Evolutionary conservation across 1,140 invertebrate genomes (phyloP).

Genomic region (Bombus superbus): DNA sequence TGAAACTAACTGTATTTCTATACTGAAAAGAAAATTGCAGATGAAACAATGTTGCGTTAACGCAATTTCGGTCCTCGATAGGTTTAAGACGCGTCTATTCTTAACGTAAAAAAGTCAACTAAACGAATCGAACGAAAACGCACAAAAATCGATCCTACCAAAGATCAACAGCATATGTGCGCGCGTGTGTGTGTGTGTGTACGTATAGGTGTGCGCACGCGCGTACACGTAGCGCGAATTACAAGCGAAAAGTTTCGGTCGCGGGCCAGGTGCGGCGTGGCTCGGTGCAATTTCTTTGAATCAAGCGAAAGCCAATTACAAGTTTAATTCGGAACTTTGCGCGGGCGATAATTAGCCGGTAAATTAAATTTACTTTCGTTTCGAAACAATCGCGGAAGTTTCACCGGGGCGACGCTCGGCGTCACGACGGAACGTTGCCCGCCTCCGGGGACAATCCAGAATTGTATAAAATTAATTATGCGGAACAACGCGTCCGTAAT

Average conservation of each 20-base stretch:
- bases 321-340: constrained; percentile 81
- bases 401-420: constrained; percentile 34
- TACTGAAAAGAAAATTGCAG: too few species aligned
- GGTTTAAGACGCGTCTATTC: background rate
- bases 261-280: constrained; percentile 58
- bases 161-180: background rate
- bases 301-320: constrained; percentile 81
- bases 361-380: constrained; percentile 81
- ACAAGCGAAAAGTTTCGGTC: constrained; percentile 13
- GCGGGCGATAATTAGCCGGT: constrained; percentile 80
- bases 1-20: background rate
- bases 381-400: constrained; percentile 79
- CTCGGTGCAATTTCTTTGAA: constrained; percentile 81
- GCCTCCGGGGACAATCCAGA: constrained; percentile 45
- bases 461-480: constrained; percentile 68
- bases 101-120: background rate
- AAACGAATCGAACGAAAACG: background rate
- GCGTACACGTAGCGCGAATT: constrained; percentile 18
- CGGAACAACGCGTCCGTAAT: constrained; percentile 56
- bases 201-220: background rate
- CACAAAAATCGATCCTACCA: background rate
- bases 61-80: too few species aligned
- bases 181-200: background rate
- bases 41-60: too few species aligned
- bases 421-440: constrained; percentile 50